Evolutionary conservation across 2,113 vertebrate genomes (phyloP).

Genomic region (Nothoprocta perdicaria): DNA sequence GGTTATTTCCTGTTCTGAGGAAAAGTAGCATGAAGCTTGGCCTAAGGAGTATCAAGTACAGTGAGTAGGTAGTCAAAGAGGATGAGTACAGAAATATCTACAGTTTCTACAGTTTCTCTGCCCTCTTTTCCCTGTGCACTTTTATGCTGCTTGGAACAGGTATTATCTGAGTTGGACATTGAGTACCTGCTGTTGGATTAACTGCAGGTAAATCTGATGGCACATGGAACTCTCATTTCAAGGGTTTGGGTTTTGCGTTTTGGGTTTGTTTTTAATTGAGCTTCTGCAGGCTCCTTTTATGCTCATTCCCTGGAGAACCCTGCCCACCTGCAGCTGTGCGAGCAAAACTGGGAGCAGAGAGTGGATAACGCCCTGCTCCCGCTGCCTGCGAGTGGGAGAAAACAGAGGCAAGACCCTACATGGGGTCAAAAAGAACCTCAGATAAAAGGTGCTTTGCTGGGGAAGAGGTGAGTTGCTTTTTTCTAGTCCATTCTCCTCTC

Average conservation of each 20-base stretch:
- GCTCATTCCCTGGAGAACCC: background rate
- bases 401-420: background rate
- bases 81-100: background rate
- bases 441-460: background rate
- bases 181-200: background rate
- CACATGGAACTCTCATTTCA: background rate
- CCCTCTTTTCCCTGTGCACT: background rate
- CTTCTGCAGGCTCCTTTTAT: background rate
- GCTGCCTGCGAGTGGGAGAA: background rate
- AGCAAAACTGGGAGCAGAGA: conserved; percentile 24
- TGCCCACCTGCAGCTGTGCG: conserved; percentile 47
- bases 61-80: background rate
- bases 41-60: background rate
- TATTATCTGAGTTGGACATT: background rate
- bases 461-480: background rate
- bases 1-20: background rate
- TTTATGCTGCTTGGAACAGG: background rate
- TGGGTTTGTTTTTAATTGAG: background rate
- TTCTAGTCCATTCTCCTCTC: background rate
- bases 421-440: background rate
- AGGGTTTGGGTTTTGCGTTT: background rate
- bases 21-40: background rate
- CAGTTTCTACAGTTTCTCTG: background rate
- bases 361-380: conserved; percentile 9
- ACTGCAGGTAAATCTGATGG: background rate